Evolutionary conservation across 2,888 invertebrate species (phyloP).

Genomic region (Frankliniella fusca): DNA sequence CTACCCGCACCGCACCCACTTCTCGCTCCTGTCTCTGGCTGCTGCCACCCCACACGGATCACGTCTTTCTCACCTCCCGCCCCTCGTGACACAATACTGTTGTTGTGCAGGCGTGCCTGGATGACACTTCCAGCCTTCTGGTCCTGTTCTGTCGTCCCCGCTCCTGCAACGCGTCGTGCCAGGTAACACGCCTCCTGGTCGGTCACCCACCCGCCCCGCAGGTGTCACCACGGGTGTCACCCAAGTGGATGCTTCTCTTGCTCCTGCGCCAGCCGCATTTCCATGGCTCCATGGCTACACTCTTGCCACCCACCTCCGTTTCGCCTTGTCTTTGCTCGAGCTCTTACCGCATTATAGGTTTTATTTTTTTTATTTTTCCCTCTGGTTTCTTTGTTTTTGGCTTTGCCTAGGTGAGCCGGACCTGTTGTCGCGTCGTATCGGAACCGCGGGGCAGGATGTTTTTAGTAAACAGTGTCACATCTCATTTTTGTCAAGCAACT

Average conservation of each 20-base stretch:
- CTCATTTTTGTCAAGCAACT: too few relatives aligned
- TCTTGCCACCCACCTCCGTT: not conserved
- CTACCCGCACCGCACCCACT: not conserved
- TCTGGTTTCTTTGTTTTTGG: too few relatives aligned
- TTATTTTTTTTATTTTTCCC: too few relatives aligned
- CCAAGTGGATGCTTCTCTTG: not conserved
- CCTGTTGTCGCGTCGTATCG: not conserved
- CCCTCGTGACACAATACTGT: not conserved
- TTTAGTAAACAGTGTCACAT: too few relatives aligned
- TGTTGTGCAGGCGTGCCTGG: constrained; percentile 20
- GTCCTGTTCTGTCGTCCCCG: constrained; percentile 11
- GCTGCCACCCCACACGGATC: not conserved
- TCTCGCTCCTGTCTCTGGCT: not conserved
- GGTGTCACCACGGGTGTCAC: too few relatives aligned
- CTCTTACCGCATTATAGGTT: too few relatives aligned
- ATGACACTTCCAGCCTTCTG: constrained; percentile 18
- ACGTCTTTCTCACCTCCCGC: not conserved
- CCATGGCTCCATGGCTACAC: not conserved
- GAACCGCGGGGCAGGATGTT: too few relatives aligned
- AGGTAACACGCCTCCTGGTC: not conserved
- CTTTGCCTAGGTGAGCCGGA: not conserved
- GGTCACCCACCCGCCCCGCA: not conserved
- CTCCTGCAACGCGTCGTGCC: not conserved
- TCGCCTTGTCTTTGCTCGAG: too few relatives aligned
- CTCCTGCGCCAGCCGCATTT: too few relatives aligned